Conservation (phyloP, 2,113 vertebrate species). For the Pyrgilauda ruficollis region DNA sequence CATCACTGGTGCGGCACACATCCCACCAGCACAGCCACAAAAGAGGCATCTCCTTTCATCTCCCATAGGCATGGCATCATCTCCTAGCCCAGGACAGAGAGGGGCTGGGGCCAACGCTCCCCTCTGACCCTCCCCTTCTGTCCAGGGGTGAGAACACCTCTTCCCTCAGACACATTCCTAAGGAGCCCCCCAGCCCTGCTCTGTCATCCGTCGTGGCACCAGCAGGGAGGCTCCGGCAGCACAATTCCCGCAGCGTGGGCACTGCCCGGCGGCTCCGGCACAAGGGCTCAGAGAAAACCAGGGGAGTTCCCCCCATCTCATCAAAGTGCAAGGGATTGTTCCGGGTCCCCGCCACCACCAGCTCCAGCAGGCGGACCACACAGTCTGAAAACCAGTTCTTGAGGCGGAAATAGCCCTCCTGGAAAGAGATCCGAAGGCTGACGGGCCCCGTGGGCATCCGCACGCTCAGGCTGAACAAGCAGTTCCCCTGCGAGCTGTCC, state of each 20-base stretch:
- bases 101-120: neutral
- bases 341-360: conserved; percentile 52
- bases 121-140: neutral
- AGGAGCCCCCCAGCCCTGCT: neutral
- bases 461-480: conserved; percentile 64
- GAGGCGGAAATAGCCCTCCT: conserved; percentile 64
- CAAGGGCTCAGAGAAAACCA: conserved; percentile 66
- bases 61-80: neutral
- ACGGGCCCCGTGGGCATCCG: conserved; percentile 28
- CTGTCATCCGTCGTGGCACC: rapidly evolving
- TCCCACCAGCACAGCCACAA: neutral
- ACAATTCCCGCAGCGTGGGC: conserved; percentile 52
- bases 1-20: neutral
- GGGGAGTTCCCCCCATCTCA: conserved; percentile 59
- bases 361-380: conserved; percentile 51
- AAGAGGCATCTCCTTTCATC: neutral
- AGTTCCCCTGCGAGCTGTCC: conserved; percentile 71
- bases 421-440: conserved; percentile 69
- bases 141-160: neutral
- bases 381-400: conserved; percentile 63
- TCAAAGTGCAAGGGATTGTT: conserved; percentile 53
- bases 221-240: conserved; percentile 9
- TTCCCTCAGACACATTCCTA: neutral
- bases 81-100: neutral
- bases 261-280: conserved; percentile 47